Percentiles rank a stretch among this genome's conserved stretches.
These are phyloP conservation scores for Platycheirus rosarum DNA, from an alignment of 2,888 invertebrate genomes.

Conservation along the genomic window DNA sequence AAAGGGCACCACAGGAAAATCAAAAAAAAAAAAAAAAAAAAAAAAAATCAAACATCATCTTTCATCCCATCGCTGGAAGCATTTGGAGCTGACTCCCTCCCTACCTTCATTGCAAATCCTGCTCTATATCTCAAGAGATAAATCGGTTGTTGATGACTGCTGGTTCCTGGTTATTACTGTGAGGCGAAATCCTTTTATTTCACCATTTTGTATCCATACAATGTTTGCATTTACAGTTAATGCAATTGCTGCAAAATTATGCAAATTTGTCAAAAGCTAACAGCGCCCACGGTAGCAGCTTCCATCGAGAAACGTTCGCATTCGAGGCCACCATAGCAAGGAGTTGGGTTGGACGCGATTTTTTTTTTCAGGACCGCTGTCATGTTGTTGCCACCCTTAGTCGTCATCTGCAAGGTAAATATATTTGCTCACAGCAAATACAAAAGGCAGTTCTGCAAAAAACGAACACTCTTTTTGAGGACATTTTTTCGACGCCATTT, in stretches of 20 bases:
- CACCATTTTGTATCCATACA: slow-evolving; percentile 67
- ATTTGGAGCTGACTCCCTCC: not conserved
- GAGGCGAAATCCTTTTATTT: slow-evolving; percentile 69
- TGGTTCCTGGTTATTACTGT: no score
- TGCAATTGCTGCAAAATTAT: slow-evolving; percentile 74
- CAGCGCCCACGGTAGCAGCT: slow-evolving; percentile 3
- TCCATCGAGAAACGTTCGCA: not conserved
- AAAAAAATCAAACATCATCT: slow-evolving; percentile 21
- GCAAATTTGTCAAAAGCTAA: slow-evolving; percentile 68
- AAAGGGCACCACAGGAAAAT: not conserved
- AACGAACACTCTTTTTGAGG: slow-evolving; percentile 7
- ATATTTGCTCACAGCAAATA: slow-evolving; percentile 67
- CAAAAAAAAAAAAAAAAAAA: slow-evolving; percentile 26
- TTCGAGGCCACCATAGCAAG: not conserved
- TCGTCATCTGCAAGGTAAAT: slow-evolving; percentile 67
- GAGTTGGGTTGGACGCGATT: slow-evolving; percentile 22
- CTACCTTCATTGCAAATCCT: not conserved
- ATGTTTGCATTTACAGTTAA: slow-evolving; percentile 74
- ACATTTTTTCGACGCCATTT: slow-evolving; percentile 31
- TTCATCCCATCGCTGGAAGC: not conserved
- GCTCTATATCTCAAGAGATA: slow-evolving; percentile 49
- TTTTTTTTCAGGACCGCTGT: slow-evolving; percentile 5
- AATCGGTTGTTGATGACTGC: slow-evolving; percentile 69
- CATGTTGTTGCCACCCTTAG: slow-evolving; percentile 17
- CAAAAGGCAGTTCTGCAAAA: slow-evolving; percentile 51